phyloP scores from a whole-genome alignment of 2,888 invertebrate genomes.

The Drosophila niveifrons region DNA sequence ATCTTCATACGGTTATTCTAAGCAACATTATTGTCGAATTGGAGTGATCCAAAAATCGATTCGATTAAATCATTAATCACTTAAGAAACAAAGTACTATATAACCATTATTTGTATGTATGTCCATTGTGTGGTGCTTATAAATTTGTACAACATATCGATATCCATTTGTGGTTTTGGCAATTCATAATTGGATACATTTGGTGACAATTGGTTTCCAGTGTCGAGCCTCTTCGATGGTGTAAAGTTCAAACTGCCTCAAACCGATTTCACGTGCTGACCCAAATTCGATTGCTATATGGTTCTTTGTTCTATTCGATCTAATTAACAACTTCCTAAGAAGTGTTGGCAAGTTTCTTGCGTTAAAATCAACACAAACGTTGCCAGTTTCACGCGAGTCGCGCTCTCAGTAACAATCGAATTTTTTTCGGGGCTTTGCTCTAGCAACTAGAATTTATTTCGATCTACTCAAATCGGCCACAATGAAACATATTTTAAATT shows the following conservation, averaged over 20 bases:
- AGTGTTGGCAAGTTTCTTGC: constrained; percentile 55
- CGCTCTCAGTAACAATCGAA: constrained; percentile 21
- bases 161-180: constrained; percentile 1
- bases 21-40: constrained; percentile 38
- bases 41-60: constrained; percentile 29
- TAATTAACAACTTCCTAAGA: constrained; percentile 64
- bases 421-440: background rate
- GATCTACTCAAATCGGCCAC: background rate
- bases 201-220: background rate
- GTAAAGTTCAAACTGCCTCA: constrained; percentile 50
- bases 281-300: constrained; percentile 13
- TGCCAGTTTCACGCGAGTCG: constrained; percentile 38
- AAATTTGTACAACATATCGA: constrained; percentile 27
- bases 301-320: constrained; percentile 13
- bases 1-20: constrained; percentile 14
- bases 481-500: constrained; percentile 15
- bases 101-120: constrained; percentile 33
- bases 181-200: background rate
- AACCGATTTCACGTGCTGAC: constrained; percentile 49
- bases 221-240: background rate
- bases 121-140: constrained; percentile 42
- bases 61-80: constrained; percentile 36
- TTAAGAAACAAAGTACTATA: constrained; percentile 22
- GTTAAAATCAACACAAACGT: background rate
- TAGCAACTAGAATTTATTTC: background rate